Evolutionary conservation across 1,140 invertebrate genomes (phyloP), one percentile per base, ranked within the genome.

Genomic region (Parasteatoda tepidariorum): DNA sequence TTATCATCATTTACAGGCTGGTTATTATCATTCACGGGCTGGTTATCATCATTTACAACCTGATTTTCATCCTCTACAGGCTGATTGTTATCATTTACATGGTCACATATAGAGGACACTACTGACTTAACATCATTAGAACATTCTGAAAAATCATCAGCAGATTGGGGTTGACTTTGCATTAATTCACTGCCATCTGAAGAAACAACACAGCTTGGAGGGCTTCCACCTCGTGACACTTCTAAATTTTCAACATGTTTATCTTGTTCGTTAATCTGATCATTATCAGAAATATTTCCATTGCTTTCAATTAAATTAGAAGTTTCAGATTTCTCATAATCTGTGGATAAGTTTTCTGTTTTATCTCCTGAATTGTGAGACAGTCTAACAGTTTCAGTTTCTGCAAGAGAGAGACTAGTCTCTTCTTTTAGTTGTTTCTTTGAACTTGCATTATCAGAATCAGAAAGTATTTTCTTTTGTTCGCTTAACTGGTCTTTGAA

Each of bases 31-130:
- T n/a, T n/a, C n/a, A n/a, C n/a, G n/a, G n/a, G n/a, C n/a, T n/a
- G n/a, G n/a, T n/a, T n/a, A n/a, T n/a, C n/a, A n/a, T n/a, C n/a
- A n/a, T n/a, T n/a, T n/a, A n/a, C n/a, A n/a, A n/a, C n/a, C n/a
- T n/a, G n/a, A n/a, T n/a, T n/a, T n/a, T n/a, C n/a, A n/a, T n/a
- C n/a, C n/a, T n/a, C n/a, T n/a, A n/a, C n/a, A n/a, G n/a, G n/a
- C n/a, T 33, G 24, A 54, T 79, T 24, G 24, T 55, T 11, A 61
- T 41, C 2, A 30, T 70, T 62, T 22, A 81, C 54, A 70, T 81
- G 78, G 31, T 81, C 78, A 81, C 78, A 81, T 31, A 81, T 18
- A n/a, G 78, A 81, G 15, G 54, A 61, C 11, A 81, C 78, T 22
- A 81, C 30, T 41, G 30, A 71, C 48, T 81, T 68, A 22, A 81